Percentiles rank a stretch among this genome's conserved stretches.
phyloP scores from a whole-genome alignment of 2,888 invertebrate genomes.

The Pachydiplax longipennis region DNA sequence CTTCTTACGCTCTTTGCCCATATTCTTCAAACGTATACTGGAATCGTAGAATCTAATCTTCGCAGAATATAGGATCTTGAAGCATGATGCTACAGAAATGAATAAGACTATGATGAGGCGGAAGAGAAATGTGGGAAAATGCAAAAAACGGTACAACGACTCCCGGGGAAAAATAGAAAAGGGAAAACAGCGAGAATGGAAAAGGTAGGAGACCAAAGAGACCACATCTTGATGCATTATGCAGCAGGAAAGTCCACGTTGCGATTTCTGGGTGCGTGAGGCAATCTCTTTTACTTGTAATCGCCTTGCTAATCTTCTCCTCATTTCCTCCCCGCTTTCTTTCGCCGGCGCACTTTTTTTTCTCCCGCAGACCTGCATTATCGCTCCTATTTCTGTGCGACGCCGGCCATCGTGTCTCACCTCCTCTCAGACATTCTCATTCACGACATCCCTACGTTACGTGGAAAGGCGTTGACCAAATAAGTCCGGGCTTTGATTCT shows the following conservation, averaged over 20 bases:
- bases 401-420: not conserved
- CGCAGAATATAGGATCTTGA: no score
- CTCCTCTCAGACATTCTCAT: not conserved
- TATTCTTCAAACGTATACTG: no score
- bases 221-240: not conserved
- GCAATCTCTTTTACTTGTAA: not conserved
- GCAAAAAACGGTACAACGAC: not conserved
- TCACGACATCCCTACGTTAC: not conserved
- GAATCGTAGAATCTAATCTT: no score
- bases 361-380: not conserved
- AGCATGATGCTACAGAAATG: not conserved
- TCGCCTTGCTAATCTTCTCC: not conserved
- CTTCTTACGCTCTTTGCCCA: no score
- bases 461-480: not conserved
- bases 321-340: not conserved
- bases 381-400: not conserved
- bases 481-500: not conserved
- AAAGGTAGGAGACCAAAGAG: not conserved
- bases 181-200: not conserved
- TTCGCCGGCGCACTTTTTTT: not conserved
- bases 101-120: not conserved
- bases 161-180: not conserved
- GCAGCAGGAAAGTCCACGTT: not conserved
- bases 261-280: not conserved
- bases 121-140: not conserved